Percentiles rank a stretch among this genome's conserved stretches.
Evolutionary conservation across 2,113 vertebrate species (phyloP).

Genomic region (Microcebus murinus): DNA sequence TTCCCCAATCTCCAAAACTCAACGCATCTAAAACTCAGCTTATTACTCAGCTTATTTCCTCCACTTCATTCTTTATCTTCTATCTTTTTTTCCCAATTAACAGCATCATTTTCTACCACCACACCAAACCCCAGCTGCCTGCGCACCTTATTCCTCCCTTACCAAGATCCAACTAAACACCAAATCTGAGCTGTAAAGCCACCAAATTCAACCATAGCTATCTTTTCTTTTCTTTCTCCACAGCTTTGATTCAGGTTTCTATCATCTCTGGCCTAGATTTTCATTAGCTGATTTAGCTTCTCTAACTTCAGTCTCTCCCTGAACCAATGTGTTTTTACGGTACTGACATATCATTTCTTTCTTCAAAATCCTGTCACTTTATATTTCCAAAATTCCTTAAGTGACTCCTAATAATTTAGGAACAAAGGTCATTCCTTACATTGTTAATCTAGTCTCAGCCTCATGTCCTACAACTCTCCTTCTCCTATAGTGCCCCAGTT

Average conservation of each 20-base stretch:
- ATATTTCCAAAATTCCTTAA: background rate
- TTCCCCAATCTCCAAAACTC: background rate
- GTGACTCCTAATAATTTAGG: background rate
- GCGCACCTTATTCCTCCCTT: background rate
- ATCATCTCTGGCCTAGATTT: conserved; percentile 13
- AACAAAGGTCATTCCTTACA: background rate
- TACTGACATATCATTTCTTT: background rate
- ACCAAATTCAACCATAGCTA: background rate
- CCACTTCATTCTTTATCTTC: background rate
- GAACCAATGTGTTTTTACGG: background rate
- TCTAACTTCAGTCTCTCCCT: background rate
- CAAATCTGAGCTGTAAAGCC: background rate
- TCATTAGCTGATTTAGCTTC: background rate
- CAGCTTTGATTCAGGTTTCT: background rate
- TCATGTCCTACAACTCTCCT: background rate
- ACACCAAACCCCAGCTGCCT: background rate
- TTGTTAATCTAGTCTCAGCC: background rate
- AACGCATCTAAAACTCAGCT: background rate
- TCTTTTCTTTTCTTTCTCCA: background rate
- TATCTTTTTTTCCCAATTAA: background rate
- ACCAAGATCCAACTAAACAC: background rate
- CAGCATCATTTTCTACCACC: background rate
- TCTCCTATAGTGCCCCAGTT: background rate
- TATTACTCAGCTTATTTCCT: background rate
- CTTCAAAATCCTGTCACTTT: background rate